These are phyloP conservation scores for Marasmarcha lunaedactyla DNA, from an alignment of 2,888 invertebrate genomes.

Conservation along the genomic window DNA sequence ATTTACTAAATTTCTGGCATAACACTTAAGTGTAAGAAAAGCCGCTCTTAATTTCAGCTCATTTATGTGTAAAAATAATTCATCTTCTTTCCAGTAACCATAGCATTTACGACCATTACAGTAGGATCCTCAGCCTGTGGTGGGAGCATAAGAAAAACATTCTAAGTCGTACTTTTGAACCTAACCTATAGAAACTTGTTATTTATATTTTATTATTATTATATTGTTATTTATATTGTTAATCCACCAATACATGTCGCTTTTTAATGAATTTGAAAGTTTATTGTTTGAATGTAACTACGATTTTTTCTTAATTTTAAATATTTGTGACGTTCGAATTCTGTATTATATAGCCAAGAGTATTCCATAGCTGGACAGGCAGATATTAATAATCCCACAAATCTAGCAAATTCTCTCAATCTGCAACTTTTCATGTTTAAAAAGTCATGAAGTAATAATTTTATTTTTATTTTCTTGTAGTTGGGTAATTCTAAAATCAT, in stretches of 20 bases:
- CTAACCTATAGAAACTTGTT: background rate
- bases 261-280: background rate
- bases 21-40: constrained; percentile 8
- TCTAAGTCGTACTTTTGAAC: background rate
- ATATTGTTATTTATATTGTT: background rate
- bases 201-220: background rate
- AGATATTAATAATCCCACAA: constrained; percentile 4
- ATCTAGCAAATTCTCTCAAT: constrained; percentile 3
- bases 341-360: constrained; percentile 4
- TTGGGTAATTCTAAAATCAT: constrained; percentile 2
- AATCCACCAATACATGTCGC: background rate
- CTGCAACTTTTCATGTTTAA: background rate
- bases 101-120: background rate
- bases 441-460: background rate
- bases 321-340: constrained; percentile 5
- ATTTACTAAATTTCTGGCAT: background rate
- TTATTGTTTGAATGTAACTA: background rate
- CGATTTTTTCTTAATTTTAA: background rate
- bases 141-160: background rate
- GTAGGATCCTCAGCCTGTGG: constrained; percentile 5
- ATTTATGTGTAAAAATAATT: constrained; percentile 9
- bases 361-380: constrained; percentile 5
- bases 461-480: constrained; percentile 2
- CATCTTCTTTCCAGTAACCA: constrained; percentile 3
- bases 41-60: constrained; percentile 10